Base-by-base conservation (phyloP, 2,888 invertebrate genomes). In the Eulithis prunata region DNA sequence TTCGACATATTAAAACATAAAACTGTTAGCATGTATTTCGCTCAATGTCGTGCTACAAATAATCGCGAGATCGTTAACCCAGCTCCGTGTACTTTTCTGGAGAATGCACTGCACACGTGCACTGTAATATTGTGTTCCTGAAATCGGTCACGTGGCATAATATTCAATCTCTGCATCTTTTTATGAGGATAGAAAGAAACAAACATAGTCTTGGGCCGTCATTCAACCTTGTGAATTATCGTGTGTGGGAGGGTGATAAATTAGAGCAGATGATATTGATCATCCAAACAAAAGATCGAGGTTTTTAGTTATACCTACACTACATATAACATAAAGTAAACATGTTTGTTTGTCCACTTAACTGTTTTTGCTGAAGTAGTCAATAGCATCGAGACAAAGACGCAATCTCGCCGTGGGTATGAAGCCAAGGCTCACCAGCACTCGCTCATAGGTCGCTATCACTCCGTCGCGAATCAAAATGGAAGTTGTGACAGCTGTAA, bases 351-450 rank as follows among this genome's bases (percentile, higher is more conserved):
- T 61, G 47, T 59, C 68, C 67, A 88, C 91, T 89, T 85, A 91
- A 93, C 96, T 95, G 87, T 94, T 95, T 88, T 94, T 95, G 75
- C 95, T 95, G 75, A 96, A 94, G 83, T 95, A 94, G 81, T 94
- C 94, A 70, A 96, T 93, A 67, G 95, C 94, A 77, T 96, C 96
- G 64, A 96, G 89, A 62, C 95, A 94, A 13, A 95, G 90, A 66
- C 95, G 94, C 43, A 96, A 87, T 75, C 95, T 94, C 63, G 94
- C 90, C 49, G 94, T 94, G 41, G 95, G 95, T 69, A 94, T 93
- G 76, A 93, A 94, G 53, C 95, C 95, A 68, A 95, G 88, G 75
- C 91, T 93, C 49, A 94, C 92, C 70, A 95, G 88, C 12, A 94
- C 92, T 72, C 95, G 94, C 78, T 95, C 95, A 78, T 95, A 93